Evolutionary conservation across 2,797 vertebrate species (phyloP).

Genomic region (Lophius americanus): DNA sequence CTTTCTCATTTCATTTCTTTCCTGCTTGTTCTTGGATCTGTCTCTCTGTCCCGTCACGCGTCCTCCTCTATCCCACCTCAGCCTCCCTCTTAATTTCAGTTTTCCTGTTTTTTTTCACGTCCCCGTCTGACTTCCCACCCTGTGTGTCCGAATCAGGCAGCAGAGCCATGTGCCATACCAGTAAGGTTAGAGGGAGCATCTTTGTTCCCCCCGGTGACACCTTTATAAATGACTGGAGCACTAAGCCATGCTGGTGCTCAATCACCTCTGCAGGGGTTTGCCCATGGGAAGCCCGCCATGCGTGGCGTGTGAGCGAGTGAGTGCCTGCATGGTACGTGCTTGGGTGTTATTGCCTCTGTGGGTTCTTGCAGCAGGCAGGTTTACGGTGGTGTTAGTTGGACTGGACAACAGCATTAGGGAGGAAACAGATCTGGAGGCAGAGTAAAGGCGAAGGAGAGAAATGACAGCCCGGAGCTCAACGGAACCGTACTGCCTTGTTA

Average conservation of each 20-base stretch:
- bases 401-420: constrained; percentile 69
- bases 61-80: constrained; percentile 19
- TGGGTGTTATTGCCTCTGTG: constrained; percentile 49
- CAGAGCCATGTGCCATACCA: constrained; percentile 62
- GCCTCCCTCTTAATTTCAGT: constrained; percentile 26
- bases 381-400: constrained; percentile 64
- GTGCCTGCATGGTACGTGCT: constrained; percentile 11
- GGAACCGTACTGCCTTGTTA: constrained; percentile 77
- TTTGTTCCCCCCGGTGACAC: constrained; percentile 70
- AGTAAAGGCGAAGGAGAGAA: constrained; percentile 73
- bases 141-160: constrained; percentile 56
- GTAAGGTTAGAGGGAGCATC: constrained; percentile 75
- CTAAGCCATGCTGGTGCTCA: constrained; percentile 61
- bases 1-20: constrained; percentile 21
- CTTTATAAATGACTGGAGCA: constrained; percentile 72
- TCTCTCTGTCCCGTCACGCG: constrained; percentile 14
- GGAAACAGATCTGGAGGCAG: constrained; percentile 70
- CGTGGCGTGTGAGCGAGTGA: constrained; percentile 12
- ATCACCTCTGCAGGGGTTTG: constrained; percentile 69
- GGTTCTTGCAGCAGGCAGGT: constrained; percentile 45
- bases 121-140: constrained; percentile 31
- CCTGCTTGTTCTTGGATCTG: constrained; percentile 7
- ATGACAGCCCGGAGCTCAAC: constrained; percentile 75
- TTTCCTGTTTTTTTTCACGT: background rate
- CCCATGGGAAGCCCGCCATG: constrained; percentile 44